A percentile compares a stretch with the other conserved stretches of the same genome.
Conservation (phyloP, 2,888 invertebrate genomes). For the Siphonodentalium dalli region DNA sequence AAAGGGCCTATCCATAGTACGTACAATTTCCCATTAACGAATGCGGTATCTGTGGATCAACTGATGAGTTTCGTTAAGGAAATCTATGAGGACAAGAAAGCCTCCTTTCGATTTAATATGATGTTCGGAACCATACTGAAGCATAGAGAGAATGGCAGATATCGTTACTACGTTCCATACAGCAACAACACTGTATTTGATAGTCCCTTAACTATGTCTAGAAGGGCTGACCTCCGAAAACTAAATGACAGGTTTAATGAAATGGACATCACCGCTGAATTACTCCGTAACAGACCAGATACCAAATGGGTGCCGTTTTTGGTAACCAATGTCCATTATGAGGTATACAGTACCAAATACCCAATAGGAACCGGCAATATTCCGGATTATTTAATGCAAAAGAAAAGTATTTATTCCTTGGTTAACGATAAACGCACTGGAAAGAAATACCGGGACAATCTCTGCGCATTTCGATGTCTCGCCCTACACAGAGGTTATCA, state of each 20-base stretch:
- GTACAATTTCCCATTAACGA: no score
- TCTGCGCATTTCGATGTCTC: slow-evolving; percentile 21
- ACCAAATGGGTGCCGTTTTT: slow-evolving; percentile 31
- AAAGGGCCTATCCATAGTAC: no score
- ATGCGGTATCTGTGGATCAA: no score
- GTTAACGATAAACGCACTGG: slow-evolving; percentile 6
- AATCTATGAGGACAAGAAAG: no score
- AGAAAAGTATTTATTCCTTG: slow-evolving; percentile 8
- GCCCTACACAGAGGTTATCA: slow-evolving; percentile 4
- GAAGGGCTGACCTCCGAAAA: slow-evolving; percentile 17
- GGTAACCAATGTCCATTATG: slow-evolving; percentile 26
- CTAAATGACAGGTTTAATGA: slow-evolving; percentile 7
- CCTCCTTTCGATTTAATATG: slow-evolving; percentile 21
- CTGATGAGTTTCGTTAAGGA: slow-evolving; percentile 4
- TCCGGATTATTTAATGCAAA: no score
- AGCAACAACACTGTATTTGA: slow-evolving; percentile 23
- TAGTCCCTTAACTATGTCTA: slow-evolving; percentile 22
- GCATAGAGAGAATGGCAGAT: slow-evolving; percentile 23
- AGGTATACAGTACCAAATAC: no score
- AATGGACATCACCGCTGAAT: slow-evolving; percentile 18
- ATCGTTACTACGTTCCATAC: slow-evolving; percentile 28
- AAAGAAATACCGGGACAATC: slow-evolving; percentile 9
- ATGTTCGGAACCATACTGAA: slow-evolving; percentile 13
- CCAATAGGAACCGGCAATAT: no score
- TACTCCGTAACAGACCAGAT: slow-evolving; percentile 18